phyloP scores from a whole-genome alignment of 2,113 vertebrate species.

The Psittacus erithacus region DNA sequence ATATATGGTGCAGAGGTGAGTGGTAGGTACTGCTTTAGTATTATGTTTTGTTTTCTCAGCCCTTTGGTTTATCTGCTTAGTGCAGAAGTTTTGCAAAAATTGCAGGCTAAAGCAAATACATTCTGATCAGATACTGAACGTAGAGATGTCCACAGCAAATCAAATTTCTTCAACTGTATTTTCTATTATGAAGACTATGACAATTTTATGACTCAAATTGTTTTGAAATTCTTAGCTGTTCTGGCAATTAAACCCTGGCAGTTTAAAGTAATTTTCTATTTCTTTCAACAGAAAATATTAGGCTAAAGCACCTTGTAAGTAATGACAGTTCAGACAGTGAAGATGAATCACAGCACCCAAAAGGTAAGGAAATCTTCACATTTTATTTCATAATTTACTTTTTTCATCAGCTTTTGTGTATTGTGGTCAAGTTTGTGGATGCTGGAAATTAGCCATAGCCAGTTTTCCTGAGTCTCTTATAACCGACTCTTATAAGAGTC shows the following conservation, averaged over 20 bases:
- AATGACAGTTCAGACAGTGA: conserved; percentile 90
- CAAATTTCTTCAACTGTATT: not conserved
- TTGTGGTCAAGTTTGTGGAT: not conserved
- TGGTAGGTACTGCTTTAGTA: not conserved
- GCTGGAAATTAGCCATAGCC: not conserved
- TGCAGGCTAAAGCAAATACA: not conserved
- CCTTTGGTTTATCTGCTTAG: not conserved
- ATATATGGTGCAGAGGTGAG: not conserved
- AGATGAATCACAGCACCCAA: conserved; percentile 82
- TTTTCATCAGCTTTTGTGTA: not conserved
- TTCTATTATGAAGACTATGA: not conserved
- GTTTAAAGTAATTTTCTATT: not conserved
- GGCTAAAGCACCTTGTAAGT: conserved; percentile 88
- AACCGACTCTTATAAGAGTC: not conserved
- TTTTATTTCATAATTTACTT: not conserved
- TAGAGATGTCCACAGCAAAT: not conserved
- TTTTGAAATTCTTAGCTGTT: not conserved
- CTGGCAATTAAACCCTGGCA: not conserved
- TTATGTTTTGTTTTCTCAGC: not conserved
- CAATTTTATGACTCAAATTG: not conserved
- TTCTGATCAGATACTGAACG: not conserved
- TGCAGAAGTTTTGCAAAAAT: not conserved
- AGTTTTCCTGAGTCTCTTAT: not conserved
- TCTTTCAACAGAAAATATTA: conserved; percentile 88
- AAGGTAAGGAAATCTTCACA: conserved; percentile 79